Conservation (phyloP, 2,888 invertebrate genomes). For the Tenthredo distinguenda region DNA sequence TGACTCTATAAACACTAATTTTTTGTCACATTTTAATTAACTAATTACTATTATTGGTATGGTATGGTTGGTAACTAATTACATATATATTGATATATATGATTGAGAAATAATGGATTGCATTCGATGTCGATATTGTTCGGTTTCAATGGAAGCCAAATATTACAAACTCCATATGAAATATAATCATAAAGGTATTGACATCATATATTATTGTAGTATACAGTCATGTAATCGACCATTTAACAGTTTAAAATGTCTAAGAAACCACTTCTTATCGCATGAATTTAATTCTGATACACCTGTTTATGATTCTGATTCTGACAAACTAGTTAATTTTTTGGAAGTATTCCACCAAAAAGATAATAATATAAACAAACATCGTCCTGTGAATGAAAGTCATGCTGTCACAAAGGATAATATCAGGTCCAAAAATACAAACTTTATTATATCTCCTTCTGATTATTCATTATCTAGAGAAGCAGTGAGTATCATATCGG, state of each 20-base stretch:
- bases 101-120: too few relatives aligned
- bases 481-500: not conserved
- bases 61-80: too few relatives aligned
- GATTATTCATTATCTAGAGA: not conserved
- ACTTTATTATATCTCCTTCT: not conserved
- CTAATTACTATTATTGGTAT: too few relatives aligned
- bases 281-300: not conserved
- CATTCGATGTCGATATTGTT: too few relatives aligned
- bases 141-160: too few relatives aligned
- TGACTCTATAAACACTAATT: too few relatives aligned
- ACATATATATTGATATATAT: too few relatives aligned
- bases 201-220: not conserved
- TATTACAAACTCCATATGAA: too few relatives aligned
- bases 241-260: constrained; percentile 18
- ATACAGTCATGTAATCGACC: not conserved
- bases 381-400: not conserved
- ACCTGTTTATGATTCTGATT: not conserved
- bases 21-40: too few relatives aligned
- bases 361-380: not conserved
- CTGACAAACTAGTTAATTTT: not conserved
- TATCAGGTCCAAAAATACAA: too few relatives aligned
- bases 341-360: not conserved
- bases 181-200: too few relatives aligned
- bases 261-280: not conserved
- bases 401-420: too few relatives aligned